Conservation (phyloP, 2,113 vertebrate genomes). For the Leptobrachium ailaonicum region DNA sequence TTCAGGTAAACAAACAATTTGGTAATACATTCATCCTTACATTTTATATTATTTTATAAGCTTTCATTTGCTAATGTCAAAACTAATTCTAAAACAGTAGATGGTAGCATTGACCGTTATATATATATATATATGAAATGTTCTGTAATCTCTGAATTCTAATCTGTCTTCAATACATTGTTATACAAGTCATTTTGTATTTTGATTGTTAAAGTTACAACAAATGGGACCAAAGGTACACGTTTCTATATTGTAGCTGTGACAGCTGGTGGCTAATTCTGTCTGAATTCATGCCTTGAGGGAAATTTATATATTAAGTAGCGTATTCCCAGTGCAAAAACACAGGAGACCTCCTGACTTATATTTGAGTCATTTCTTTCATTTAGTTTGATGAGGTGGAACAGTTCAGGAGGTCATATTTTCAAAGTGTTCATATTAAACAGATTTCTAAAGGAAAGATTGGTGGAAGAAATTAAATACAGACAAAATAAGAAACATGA, state of each 20-base stretch:
- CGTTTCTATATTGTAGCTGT: slow-evolving; percentile 5
- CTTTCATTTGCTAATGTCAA: too few species aligned
- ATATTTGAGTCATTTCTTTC: slow-evolving; percentile 26
- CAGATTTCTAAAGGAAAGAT: not conserved
- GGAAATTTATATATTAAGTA: slow-evolving; percentile 42
- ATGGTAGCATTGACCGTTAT: too few species aligned
- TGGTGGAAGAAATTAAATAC: not conserved
- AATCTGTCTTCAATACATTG: not conserved
- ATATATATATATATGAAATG: too few species aligned
- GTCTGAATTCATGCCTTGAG: slow-evolving; percentile 17
- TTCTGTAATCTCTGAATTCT: too few species aligned
- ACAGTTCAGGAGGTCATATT: slow-evolving; percentile 34
- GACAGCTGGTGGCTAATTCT: slow-evolving; percentile 30
- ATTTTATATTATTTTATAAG: too few species aligned
- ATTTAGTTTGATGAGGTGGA: slow-evolving; percentile 32
- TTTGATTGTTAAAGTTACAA: not conserved
- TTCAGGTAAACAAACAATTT: too few species aligned
- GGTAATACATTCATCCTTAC: too few species aligned
- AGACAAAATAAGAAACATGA: not conserved
- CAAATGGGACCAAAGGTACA: not conserved
- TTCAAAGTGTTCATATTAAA: slow-evolving; percentile 15
- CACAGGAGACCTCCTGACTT: slow-evolving; percentile 16
- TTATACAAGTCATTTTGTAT: not conserved
- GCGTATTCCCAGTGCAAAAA: slow-evolving; percentile 13
- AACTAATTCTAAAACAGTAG: too few species aligned